Evolutionary conservation across 1,140 invertebrate species (phyloP).

Genomic region (Spodoptera frugiperda): DNA sequence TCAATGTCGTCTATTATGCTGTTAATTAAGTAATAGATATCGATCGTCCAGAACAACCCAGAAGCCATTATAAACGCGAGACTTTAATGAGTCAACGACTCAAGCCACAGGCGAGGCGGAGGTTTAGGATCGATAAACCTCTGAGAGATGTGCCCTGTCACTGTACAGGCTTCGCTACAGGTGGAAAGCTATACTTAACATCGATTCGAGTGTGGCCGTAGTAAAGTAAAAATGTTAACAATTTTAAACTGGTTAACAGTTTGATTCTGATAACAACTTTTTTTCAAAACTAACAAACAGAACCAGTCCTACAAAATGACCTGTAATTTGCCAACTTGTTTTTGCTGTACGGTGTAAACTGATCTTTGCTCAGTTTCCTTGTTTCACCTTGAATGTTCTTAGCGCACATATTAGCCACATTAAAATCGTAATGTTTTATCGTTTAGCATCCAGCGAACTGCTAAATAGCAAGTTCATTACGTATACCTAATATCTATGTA

Average conservation of each 20-base stretch:
- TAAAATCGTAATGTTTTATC: background rate
- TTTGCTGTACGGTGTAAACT: background rate
- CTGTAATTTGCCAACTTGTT: background rate
- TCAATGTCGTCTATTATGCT: too few relatives aligned
- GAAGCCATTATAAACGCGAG: constrained; percentile 25
- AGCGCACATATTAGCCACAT: background rate
- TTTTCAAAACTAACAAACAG: background rate
- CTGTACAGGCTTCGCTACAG: constrained; percentile 12
- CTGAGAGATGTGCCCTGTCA: background rate
- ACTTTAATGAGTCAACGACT: constrained; percentile 23
- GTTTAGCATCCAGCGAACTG: background rate
- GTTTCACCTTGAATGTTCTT: constrained; percentile 13
- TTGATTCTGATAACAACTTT: too few relatives aligned
- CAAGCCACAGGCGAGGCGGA: background rate
- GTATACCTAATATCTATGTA: background rate
- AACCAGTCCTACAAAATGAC: background rate
- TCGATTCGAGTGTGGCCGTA: too few relatives aligned
- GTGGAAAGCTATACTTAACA: background rate
- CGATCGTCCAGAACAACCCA: background rate
- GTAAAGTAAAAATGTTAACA: too few relatives aligned
- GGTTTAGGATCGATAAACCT: constrained; percentile 7
- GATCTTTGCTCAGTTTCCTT: background rate
- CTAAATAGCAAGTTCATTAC: background rate
- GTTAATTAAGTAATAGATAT: constrained; percentile 30
- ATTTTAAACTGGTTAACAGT: too few relatives aligned